These are phyloP conservation scores for Hedychridium roseum DNA, from an alignment of 2,888 invertebrate genomes.

Conservation along the genomic window DNA sequence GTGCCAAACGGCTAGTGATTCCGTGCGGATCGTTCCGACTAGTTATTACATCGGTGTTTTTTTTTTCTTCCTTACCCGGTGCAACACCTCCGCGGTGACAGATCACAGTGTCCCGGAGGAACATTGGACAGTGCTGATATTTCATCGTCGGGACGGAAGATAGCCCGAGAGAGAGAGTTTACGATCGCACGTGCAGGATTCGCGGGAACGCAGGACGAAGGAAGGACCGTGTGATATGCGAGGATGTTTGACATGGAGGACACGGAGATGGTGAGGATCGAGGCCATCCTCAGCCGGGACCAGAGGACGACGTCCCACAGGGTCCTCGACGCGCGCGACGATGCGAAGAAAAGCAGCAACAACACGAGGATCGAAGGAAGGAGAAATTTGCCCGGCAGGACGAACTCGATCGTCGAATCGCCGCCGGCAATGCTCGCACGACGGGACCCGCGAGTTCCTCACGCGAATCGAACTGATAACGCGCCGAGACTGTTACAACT, in stretches of 20 bases:
- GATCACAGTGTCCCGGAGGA: too few relatives aligned
- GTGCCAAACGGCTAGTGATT: slow-evolving; percentile 57
- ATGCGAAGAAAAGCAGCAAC: slow-evolving; percentile 1
- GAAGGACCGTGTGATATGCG: slow-evolving; percentile 41
- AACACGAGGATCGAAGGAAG: slow-evolving; percentile 5
- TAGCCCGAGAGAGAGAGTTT: too few relatives aligned
- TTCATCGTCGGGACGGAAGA: too few relatives aligned
- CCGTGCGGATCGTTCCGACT: slow-evolving; percentile 43
- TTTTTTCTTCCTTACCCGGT: too few relatives aligned
- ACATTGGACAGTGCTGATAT: too few relatives aligned
- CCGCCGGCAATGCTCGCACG: slow-evolving; percentile 3
- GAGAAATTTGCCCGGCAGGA: slow-evolving; percentile 2
- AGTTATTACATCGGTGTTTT: slow-evolving; percentile 9
- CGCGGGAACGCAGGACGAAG: slow-evolving; percentile 26
- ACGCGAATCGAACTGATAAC: slow-evolving; percentile 7
- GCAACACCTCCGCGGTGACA: too few relatives aligned
- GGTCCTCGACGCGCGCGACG: slow-evolving; percentile 36
- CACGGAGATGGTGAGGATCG: slow-evolving; percentile 42
- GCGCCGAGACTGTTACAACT: slow-evolving; percentile 21
- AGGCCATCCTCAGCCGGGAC: slow-evolving; percentile 53
- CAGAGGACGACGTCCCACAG: slow-evolving; percentile 58
- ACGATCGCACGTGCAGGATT: too few relatives aligned
- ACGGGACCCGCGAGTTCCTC: not conserved
- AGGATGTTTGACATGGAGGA: slow-evolving; percentile 33
- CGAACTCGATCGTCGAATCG: slow-evolving; percentile 2